Conservation (phyloP, 2,797 vertebrate species). For the Aphelocoma californica region DNA sequence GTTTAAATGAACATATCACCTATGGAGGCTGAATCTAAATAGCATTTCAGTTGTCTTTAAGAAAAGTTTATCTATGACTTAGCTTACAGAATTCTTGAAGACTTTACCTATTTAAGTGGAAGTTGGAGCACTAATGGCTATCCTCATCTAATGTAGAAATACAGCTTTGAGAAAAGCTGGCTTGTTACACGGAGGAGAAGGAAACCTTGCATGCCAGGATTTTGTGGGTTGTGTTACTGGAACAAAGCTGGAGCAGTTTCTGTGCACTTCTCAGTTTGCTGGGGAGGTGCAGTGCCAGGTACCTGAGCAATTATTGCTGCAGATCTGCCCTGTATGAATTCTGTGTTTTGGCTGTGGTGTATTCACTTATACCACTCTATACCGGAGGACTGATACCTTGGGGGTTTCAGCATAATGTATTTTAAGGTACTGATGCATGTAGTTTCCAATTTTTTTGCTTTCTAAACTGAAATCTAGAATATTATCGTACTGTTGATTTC, state of each 20-base stretch:
- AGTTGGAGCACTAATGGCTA: not conserved
- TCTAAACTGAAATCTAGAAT: not conserved
- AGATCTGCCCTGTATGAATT: not conserved
- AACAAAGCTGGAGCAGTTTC: not conserved
- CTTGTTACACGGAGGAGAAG: not conserved
- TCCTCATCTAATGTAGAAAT: not conserved
- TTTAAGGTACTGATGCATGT: not conserved
- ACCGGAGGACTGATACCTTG: not conserved
- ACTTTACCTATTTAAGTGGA: not conserved
- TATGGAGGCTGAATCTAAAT: not conserved
- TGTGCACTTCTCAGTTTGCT: not conserved
- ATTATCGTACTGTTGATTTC: not conserved
- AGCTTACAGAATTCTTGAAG: not conserved
- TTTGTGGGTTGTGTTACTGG: not conserved
- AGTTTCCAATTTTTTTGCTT: not conserved
- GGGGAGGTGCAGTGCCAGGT: not conserved
- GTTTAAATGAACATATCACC: not conserved
- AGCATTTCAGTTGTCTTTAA: not conserved
- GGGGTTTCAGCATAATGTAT: not conserved
- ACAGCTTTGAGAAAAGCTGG: not conserved
- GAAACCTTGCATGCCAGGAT: not conserved
- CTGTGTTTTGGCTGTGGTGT: not conserved
- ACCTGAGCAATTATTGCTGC: not conserved
- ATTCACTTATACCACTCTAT: not conserved
- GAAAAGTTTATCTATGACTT: not conserved